Conservation (phyloP, 2,797 vertebrate species). For the Coracias cyanogaster region DNA sequence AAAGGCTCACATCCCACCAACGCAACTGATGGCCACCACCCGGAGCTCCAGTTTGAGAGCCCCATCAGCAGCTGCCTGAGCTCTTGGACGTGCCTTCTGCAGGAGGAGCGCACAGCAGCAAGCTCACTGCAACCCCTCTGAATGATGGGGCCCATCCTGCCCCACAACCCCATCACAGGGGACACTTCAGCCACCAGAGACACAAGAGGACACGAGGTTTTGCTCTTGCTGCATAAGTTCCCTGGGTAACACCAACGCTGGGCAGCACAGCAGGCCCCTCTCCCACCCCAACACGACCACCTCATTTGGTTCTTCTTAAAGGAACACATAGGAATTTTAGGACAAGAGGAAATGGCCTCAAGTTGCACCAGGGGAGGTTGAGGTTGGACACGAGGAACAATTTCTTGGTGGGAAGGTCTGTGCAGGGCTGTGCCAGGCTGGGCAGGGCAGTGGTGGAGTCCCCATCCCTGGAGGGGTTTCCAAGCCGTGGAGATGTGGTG, state of each 20-base stretch:
- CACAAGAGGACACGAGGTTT: accelerated
- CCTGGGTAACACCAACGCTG: accelerated
- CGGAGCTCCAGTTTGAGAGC: background rate
- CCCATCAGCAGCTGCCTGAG: background rate
- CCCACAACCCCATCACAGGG: accelerated
- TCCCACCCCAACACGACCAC: background rate
- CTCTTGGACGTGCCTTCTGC: background rate
- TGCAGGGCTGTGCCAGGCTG: background rate
- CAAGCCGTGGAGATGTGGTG: background rate
- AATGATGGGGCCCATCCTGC: accelerated
- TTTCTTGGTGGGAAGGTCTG: background rate
- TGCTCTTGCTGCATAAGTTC: accelerated
- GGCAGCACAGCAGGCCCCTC: background rate
- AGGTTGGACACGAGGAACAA: background rate
- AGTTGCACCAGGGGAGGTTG: background rate
- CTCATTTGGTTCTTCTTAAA: accelerated
- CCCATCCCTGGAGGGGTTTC: background rate
- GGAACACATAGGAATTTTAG: background rate
- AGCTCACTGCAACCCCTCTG: background rate
- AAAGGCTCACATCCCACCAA: background rate
- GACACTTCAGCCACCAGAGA: accelerated
- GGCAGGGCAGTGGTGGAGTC: background rate
- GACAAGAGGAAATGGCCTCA: background rate
- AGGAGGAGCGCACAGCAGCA: accelerated
- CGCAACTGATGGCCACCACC: accelerated